These are phyloP conservation scores for Sebastiscus tertius DNA, from an alignment of 2,797 vertebrate species.

Conservation along the genomic window DNA sequence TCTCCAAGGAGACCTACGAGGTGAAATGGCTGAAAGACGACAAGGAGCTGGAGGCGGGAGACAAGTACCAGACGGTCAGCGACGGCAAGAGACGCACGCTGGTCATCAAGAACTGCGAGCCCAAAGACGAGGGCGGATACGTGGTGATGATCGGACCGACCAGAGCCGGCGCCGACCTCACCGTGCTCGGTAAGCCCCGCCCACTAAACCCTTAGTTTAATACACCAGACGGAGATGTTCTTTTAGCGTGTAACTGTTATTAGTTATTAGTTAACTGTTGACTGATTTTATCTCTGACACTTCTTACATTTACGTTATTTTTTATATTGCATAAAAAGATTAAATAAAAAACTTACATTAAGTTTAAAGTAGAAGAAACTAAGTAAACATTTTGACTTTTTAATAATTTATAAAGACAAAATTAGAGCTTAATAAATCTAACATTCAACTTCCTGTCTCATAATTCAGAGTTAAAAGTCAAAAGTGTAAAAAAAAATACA, in stretches of 20 bases:
- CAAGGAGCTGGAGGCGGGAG: constrained; percentile 85
- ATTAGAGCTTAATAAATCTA: background rate
- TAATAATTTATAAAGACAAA: background rate
- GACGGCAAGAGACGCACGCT: constrained; percentile 92
- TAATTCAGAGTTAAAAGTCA: background rate
- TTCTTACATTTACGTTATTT: background rate
- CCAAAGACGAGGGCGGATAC: constrained; percentile 89
- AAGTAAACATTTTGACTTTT: background rate
- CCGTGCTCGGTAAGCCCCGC: constrained; percentile 86
- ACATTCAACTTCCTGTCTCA: background rate
- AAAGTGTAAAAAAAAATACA: background rate
- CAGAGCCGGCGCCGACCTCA: constrained; percentile 89
- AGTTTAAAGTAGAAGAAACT: background rate
- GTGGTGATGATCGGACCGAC: constrained; percentile 87
- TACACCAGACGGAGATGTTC: too few species aligned
- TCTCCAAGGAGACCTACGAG: constrained; percentile 92
- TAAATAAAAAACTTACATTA: too few species aligned
- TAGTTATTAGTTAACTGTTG: too few species aligned
- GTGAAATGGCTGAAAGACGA: constrained; percentile 91
- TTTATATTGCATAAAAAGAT: background rate
- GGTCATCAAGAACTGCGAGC: constrained; percentile 86
- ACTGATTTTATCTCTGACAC: background rate
- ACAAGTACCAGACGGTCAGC: constrained; percentile 90
- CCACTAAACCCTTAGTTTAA: background rate
- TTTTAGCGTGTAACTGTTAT: too few species aligned